phyloP scores from a whole-genome alignment of 2,797 vertebrate genomes.

The Bradypus variegatus region DNA sequence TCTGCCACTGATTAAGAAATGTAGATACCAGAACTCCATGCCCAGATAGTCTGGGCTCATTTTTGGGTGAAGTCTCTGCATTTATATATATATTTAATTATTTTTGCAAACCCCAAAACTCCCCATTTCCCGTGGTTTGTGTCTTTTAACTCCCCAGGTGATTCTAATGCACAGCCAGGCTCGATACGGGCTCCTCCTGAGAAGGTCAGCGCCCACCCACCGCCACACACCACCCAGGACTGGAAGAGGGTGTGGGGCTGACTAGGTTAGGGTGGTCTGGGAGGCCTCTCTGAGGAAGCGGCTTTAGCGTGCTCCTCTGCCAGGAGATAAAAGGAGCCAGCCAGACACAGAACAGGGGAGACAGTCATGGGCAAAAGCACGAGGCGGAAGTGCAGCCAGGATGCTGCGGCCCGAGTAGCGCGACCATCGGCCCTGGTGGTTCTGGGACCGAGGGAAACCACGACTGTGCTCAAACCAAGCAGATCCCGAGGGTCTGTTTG shows the following conservation, averaged over 20 bases:
- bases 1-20: background rate
- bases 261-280: background rate
- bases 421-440: background rate
- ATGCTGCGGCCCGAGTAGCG: background rate
- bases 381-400: background rate
- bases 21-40: background rate
- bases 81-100: too few relatives aligned
- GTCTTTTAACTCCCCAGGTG: background rate
- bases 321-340: background rate
- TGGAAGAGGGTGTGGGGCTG: background rate
- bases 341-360: background rate
- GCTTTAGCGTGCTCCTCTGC: too few relatives aligned
- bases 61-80: background rate
- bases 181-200: background rate
- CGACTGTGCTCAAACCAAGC: too few relatives aligned
- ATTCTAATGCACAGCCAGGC: background rate
- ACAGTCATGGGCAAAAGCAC: background rate
- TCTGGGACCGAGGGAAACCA: background rate
- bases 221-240: background rate
- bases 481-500: background rate
- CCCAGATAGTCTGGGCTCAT: background rate
- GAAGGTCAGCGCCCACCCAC: background rate
- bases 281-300: background rate
- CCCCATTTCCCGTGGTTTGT: too few relatives aligned
- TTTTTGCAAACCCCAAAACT: too few relatives aligned